Evolutionary conservation across 64 coral and sea anemone species (phyloP).

Genomic region (Acropora yongei): DNA sequence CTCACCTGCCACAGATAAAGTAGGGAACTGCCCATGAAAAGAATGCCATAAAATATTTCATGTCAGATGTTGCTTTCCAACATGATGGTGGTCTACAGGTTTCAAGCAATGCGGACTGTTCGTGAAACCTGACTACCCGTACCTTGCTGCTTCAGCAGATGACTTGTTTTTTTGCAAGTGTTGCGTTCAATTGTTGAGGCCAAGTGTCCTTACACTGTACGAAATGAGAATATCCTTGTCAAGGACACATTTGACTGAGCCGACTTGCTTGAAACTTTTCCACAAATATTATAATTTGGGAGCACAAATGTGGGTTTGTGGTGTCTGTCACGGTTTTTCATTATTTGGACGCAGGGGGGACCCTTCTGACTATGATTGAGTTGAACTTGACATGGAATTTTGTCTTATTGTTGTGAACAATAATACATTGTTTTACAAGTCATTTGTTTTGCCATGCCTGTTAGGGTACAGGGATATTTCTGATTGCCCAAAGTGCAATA

Average conservation of each 20-base stretch:
- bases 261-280: background rate
- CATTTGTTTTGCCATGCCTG: conserved; percentile 16
- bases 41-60: conserved; percentile 59
- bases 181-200: conserved; percentile 53
- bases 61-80: conserved; percentile 21
- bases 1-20: conserved; percentile 62
- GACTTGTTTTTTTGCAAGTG: conserved; percentile 49
- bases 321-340: conserved; percentile 26
- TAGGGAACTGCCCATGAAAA: conserved; percentile 58
- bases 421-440: conserved; percentile 60
- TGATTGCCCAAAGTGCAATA: conserved; percentile 45
- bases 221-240: conserved; percentile 16
- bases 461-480: conserved; percentile 14
- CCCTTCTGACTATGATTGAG: conserved; percentile 33
- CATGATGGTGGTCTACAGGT: conserved; percentile 33
- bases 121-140: conserved; percentile 59
- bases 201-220: conserved; percentile 43
- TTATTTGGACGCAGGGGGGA: conserved; percentile 43
- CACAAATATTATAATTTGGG: conserved; percentile 68
- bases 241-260: conserved; percentile 1
- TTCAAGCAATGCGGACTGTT: conserved; percentile 68
- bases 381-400: conserved; percentile 4
- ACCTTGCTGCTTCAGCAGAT: conserved; percentile 50
- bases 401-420: conserved; percentile 45
- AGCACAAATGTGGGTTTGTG: conserved; percentile 36